Evolutionary conservation across 30 jellyfish, hydroid and myxozoan species (phyloP).

Genomic region (Aurelia sp.): DNA sequence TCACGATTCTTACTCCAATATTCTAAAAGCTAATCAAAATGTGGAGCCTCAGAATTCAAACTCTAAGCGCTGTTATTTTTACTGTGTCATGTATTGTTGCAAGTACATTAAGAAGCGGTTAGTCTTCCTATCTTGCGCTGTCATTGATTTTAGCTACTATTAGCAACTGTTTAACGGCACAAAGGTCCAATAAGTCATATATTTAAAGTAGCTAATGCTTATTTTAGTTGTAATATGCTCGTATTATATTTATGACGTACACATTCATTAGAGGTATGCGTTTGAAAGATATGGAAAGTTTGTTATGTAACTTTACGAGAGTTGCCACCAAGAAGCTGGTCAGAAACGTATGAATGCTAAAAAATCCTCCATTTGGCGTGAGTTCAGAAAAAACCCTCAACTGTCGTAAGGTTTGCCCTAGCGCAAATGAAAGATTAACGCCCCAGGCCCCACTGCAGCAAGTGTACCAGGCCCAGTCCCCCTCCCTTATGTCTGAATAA

Average conservation of each 20-base stretch:
- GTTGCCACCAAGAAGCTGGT: too few relatives aligned
- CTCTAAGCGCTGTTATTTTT: neutral
- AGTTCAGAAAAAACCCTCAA: too few relatives aligned
- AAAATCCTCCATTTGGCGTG: too few relatives aligned
- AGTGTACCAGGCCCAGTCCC: too few relatives aligned
- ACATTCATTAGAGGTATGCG: neutral
- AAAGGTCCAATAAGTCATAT: neutral
- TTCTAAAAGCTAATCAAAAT: neutral
- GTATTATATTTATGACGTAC: neutral
- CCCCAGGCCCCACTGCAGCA: too few relatives aligned
- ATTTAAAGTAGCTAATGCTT: neutral
- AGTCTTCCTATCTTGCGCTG: neutral
- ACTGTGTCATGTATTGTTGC: neutral
- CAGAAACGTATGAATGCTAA: too few relatives aligned
- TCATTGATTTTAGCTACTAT: neutral
- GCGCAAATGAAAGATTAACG: too few relatives aligned
- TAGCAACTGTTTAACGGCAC: neutral
- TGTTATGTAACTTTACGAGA: too few relatives aligned
- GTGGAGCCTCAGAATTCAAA: neutral
- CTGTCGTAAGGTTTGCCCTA: neutral
- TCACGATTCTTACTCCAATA: neutral
- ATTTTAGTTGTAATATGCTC: neutral
- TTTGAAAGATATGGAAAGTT: neutral
- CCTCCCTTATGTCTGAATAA: too few relatives aligned
- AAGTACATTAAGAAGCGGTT: neutral